Evolutionary conservation across 2,797 vertebrate species (phyloP).

Genomic region (Schizothorax lantsangensis): DNA sequence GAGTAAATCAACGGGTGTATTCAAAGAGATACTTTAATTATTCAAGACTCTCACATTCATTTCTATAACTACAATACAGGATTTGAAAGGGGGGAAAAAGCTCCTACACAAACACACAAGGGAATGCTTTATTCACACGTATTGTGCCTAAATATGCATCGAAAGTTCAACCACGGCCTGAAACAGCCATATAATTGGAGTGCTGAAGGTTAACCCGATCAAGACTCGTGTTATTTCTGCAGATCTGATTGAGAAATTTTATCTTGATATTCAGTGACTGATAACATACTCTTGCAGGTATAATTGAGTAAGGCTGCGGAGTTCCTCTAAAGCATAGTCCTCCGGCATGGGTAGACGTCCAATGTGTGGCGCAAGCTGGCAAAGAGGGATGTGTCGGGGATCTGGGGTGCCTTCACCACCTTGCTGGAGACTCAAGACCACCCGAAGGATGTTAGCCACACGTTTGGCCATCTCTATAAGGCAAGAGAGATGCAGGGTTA

Average conservation of each 20-base stretch:
- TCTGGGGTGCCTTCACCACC: constrained; percentile 71
- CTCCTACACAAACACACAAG: constrained; percentile 31
- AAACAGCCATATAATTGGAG: constrained; percentile 38
- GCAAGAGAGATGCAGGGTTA: background rate
- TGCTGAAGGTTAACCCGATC: background rate
- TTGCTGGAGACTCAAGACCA: constrained; percentile 88
- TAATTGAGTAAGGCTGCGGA: constrained; percentile 89
- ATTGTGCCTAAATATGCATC: constrained; percentile 25
- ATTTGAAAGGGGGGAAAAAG: background rate
- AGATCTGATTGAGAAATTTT: background rate
- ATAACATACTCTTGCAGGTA: constrained; percentile 88
- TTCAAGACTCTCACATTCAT: constrained; percentile 43
- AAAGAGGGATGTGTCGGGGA: constrained; percentile 76
- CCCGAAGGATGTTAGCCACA: constrained; percentile 89
- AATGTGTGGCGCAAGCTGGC: constrained; percentile 87
- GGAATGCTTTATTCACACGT: constrained; percentile 52
- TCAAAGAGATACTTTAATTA: constrained; percentile 59
- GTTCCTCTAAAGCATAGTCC: constrained; percentile 95
- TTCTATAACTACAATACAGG: constrained; percentile 55
- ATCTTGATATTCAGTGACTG: constrained; percentile 75
- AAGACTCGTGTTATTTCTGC: background rate
- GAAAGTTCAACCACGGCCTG: constrained; percentile 38
- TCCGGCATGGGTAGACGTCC: constrained; percentile 93
- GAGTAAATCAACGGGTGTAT: constrained; percentile 34
- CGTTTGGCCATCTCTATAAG: constrained; percentile 93